Base-by-base conservation (phyloP, 2,888 invertebrate species). In the Cheilosia variabilis region DNA sequence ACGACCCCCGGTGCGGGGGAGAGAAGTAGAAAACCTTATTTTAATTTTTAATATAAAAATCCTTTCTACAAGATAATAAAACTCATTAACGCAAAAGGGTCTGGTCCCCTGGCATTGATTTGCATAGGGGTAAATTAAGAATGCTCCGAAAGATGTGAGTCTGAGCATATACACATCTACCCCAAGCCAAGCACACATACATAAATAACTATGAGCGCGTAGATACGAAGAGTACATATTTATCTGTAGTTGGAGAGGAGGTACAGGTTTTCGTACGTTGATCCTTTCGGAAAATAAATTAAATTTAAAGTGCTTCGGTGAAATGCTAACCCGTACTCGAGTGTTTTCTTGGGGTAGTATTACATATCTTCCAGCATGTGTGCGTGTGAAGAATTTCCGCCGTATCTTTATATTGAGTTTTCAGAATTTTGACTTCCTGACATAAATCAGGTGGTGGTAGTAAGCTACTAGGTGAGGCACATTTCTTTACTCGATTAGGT, bases 1-100 rank as follows among this genome's bases (percentile, higher is more conserved):
- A 52, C 24, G 17, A 10, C 31, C 27, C 27, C n/a, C 27, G 60
- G 47, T 17, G 19, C 24, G 45, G 15, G 17, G 45, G 15, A 24
- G 72, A 53, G 71, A 66, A 47, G 76, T 50, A 81, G 71, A 77
- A 80, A 86, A 86, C 86, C 86, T 86, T 86, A 81, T 86, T 86
- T 86, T 86, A 86, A 86, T 86, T 86, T 86, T 86, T 86, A 86
- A 86, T 86, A 86, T 81, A 86, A 86, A 86, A 86, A 86, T 86
- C 86, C 86, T 86, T 86, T 86, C 86, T 86, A 86, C 86, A 86
- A 86, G 86, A 86, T 86, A 86, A 86, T 86, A 86, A 86, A 86
- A 86, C 86, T 86, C 86, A 86, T 86, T 86, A 86, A 86, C 86
- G 86, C 86, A 81, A 80, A 86, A 86, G 80, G 86, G 86, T 86